Conservation (phyloP, 1,140 invertebrate species). For the Nephotettix cincticeps region DNA sequence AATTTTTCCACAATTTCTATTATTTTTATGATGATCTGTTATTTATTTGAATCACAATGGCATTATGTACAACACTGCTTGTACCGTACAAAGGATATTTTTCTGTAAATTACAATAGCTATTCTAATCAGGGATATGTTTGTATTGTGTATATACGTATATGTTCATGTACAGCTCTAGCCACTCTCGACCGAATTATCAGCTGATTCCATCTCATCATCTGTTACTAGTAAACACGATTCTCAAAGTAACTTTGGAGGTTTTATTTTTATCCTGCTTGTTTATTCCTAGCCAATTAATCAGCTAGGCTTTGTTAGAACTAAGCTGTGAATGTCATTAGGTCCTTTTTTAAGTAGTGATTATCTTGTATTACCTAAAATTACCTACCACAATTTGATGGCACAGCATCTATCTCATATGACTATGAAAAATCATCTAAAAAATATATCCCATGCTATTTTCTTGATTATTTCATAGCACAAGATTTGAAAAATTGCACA, state of each 20-base stretch:
- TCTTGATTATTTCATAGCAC: too few relatives aligned
- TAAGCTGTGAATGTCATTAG: too few relatives aligned
- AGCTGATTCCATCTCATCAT: background rate
- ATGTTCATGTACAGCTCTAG: constrained; percentile 2
- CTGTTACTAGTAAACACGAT: constrained; percentile 20
- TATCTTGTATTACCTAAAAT: too few relatives aligned
- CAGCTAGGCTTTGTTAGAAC: too few relatives aligned
- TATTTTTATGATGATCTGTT: background rate
- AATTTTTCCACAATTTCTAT: background rate
- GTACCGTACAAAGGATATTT: constrained; percentile 8
- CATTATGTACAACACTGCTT: background rate
- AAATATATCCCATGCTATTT: too few relatives aligned
- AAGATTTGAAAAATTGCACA: too few relatives aligned
- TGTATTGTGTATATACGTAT: background rate
- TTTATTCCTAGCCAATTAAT: too few relatives aligned
- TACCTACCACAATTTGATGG: too few relatives aligned
- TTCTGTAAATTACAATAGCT: constrained; percentile 1
- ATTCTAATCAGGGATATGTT: constrained; percentile 8
- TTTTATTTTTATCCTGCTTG: too few relatives aligned
- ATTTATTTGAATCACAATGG: background rate
- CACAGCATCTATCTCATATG: too few relatives aligned
- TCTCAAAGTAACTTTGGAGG: background rate
- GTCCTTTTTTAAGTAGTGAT: too few relatives aligned
- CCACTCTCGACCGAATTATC: constrained; percentile 5
- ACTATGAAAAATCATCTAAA: too few relatives aligned